These are phyloP conservation scores for Himalopsyche japonica DNA, from an alignment of 2,888 invertebrate species.

Conservation along the genomic window DNA sequence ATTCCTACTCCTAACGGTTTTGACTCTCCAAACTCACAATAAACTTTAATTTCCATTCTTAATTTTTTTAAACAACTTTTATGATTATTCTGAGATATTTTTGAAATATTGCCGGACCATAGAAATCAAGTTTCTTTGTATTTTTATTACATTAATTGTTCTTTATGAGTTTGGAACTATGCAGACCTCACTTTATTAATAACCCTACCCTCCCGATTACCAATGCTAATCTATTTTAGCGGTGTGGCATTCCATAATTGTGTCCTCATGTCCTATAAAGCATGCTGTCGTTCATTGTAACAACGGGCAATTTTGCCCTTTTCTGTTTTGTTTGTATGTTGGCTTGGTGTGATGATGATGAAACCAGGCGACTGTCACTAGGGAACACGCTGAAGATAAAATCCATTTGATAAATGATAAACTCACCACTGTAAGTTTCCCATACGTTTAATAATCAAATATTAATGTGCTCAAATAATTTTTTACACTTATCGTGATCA, in stretches of 20 bases:
- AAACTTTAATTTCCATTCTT: no score
- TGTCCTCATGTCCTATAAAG: neutral
- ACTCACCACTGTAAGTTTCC: slow-evolving; percentile 70
- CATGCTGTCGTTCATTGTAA: slow-evolving; percentile 19
- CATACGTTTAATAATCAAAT: neutral
- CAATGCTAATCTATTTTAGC: neutral
- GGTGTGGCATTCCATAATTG: neutral
- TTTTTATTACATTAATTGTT: neutral
- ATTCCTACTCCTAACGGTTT: neutral
- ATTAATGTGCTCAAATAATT: neutral
- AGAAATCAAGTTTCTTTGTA: no score
- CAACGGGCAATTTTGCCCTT: slow-evolving; percentile 40
- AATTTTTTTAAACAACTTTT: no score
- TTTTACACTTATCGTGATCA: no score
- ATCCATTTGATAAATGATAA: slow-evolving; percentile 73
- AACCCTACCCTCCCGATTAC: neutral
- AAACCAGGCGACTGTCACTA: slow-evolving; percentile 69
- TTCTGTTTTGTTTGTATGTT: slow-evolving; percentile 44
- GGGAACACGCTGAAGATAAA: slow-evolving; percentile 75
- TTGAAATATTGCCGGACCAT: no score
- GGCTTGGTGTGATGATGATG: slow-evolving; percentile 19
- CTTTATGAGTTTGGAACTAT: neutral
- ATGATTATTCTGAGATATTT: no score
- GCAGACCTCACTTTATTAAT: neutral
- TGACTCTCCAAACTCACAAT: neutral